Percentiles rank a stretch among this genome's conserved stretches.
Conservation (phyloP, 2,113 vertebrate genomes). For the Platichthys stellatus region DNA sequence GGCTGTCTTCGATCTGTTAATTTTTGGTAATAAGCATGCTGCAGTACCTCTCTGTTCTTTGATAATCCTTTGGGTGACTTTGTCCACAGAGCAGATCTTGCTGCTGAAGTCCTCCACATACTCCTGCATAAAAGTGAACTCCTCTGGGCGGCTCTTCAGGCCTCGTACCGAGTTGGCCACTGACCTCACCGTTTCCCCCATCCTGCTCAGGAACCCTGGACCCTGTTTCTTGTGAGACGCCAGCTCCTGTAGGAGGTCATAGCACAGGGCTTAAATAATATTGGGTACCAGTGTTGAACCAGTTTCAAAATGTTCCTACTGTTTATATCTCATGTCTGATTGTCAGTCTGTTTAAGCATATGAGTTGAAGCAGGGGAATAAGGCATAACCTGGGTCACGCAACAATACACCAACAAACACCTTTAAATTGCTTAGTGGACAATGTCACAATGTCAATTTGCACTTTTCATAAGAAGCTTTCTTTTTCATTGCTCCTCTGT, state of each 20-base stretch:
- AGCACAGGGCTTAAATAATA: not conserved
- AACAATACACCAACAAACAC: no score
- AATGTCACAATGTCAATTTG: no score
- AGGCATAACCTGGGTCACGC: no score
- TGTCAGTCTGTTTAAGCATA: no score
- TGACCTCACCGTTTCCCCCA: conserved; percentile 91
- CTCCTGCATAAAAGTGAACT: conserved; percentile 87
- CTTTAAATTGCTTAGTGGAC: no score
- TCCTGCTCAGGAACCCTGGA: conserved; percentile 88
- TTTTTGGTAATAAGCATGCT: not conserved
- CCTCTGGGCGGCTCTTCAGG: conserved; percentile 87
- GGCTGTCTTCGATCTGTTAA: no score
- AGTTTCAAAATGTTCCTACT: no score
- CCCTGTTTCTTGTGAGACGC: conserved; percentile 91
- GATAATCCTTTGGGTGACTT: conserved; percentile 92
- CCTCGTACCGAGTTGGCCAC: conserved; percentile 89
- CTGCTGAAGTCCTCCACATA: conserved; percentile 90
- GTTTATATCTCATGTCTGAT: no score
- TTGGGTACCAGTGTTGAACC: not conserved
- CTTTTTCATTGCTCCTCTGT: no score
- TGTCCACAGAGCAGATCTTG: conserved; percentile 90
- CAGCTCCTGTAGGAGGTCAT: conserved; percentile 84
- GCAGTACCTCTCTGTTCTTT: conserved; percentile 90
- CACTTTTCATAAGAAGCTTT: no score
- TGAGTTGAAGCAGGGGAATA: no score